Percentiles rank a stretch among this genome's conserved stretches.
phyloP scores from a whole-genome alignment of 2,797 vertebrate species.

The Chelidonichthys spinosus region DNA sequence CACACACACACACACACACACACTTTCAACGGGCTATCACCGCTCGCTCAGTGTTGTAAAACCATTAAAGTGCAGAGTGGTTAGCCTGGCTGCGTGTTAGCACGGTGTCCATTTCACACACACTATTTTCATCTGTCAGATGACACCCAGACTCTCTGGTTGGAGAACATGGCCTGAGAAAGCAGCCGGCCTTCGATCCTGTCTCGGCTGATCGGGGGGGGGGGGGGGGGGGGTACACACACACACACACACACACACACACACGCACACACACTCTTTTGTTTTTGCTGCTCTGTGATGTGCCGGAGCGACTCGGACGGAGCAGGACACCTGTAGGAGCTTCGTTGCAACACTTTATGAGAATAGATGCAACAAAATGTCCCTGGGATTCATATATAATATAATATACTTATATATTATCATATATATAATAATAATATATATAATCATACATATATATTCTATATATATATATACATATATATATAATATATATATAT shows the following conservation, averaged over 20 bases:
- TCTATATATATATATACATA: too few relatives aligned
- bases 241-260: constrained; percentile 7
- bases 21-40: constrained; percentile 4
- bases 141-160: constrained; percentile 67
- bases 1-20: constrained; percentile 21
- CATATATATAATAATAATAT: too few relatives aligned
- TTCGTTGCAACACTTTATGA: not conserved
- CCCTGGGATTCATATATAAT: too few relatives aligned
- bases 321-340: constrained; percentile 10
- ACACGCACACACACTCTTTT: constrained; percentile 18
- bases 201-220: not conserved
- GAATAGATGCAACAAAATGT: too few relatives aligned
- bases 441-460: too few relatives aligned
- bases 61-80: constrained; percentile 75
- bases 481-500: too few relatives aligned
- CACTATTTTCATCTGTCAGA: constrained; percentile 84
- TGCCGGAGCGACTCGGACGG: not conserved
- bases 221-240: not conserved
- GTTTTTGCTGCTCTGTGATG: constrained; percentile 1
- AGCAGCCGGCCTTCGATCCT: constrained; percentile 31
- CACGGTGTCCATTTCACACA: constrained; percentile 77
- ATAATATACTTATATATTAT: too few relatives aligned
- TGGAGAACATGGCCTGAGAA: constrained; percentile 66
- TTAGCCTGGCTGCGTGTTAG: constrained; percentile 70
- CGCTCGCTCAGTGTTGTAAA: constrained; percentile 60